Evolutionary conservation across 1,140 invertebrate genomes (phyloP).

Genomic region (Manduca sexta): DNA sequence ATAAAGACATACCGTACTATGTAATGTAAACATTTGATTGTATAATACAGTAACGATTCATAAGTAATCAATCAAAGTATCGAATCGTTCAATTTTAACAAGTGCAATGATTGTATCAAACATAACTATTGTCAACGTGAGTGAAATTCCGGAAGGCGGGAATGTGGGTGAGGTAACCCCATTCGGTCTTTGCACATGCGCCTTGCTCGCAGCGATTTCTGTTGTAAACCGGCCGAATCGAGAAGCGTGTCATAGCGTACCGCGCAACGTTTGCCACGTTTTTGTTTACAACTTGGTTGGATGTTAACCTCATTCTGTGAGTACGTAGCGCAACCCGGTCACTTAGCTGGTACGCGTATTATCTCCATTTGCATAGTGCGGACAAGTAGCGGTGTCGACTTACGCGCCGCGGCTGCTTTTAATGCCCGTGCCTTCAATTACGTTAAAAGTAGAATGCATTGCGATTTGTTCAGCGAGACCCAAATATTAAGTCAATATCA

Average conservation of each 20-base stretch:
- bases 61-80: too few relatives aligned
- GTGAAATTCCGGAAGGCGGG: constrained; percentile 63
- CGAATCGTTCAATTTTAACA: neutral
- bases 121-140: constrained; percentile 45
- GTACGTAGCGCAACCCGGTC: constrained; percentile 55
- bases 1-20: too few relatives aligned
- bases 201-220: constrained; percentile 46
- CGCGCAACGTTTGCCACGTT: constrained; percentile 23
- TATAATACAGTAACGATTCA: too few relatives aligned
- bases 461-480: too few relatives aligned
- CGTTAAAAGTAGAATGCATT: constrained; percentile 23
- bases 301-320: constrained; percentile 57
- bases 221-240: constrained; percentile 41
- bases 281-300: constrained; percentile 41
- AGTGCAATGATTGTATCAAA: constrained; percentile 32
- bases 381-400: constrained; percentile 57
- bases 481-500: too few relatives aligned
- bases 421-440: constrained; percentile 30
- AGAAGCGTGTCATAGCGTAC: constrained; percentile 19
- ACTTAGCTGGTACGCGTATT: constrained; percentile 58
- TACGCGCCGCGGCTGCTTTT: constrained; percentile 37
- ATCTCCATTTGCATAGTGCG: constrained; percentile 65
- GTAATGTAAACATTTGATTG: too few relatives aligned
- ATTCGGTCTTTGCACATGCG: constrained; percentile 59
- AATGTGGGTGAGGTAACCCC: constrained; percentile 64